Conservation (phyloP, 2,113 vertebrate species). For the Forbesichthys papilliferus region DNA sequence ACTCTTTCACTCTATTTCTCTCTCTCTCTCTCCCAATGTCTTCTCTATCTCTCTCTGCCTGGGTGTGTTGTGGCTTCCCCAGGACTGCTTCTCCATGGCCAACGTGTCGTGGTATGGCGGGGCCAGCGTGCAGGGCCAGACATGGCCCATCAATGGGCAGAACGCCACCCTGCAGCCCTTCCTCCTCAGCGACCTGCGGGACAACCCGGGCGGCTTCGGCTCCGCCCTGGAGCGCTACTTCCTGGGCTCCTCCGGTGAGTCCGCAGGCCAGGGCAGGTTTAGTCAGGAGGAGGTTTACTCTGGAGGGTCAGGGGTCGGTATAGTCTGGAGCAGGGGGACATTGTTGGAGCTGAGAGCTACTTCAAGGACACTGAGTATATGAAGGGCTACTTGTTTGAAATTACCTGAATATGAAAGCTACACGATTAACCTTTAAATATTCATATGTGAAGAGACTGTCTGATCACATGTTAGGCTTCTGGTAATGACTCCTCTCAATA, state of each 20-base stretch:
- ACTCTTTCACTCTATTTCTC: no score
- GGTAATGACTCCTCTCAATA: no score
- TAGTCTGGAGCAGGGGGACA: no score
- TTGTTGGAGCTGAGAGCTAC: no score
- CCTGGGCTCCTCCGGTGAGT: slow-evolving; percentile 86
- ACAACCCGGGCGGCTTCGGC: slow-evolving; percentile 78
- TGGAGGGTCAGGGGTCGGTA: no score
- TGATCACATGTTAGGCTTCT: no score
- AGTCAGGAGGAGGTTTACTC: no score
- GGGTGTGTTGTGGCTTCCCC: slow-evolving; percentile 11
- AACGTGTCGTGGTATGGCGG: slow-evolving; percentile 91
- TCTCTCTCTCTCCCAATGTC: not conserved
- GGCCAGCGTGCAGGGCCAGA: slow-evolving; percentile 75
- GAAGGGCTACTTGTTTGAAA: no score
- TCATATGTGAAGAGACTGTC: no score
- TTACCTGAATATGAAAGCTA: no score
- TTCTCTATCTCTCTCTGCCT: not conserved
- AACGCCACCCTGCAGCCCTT: slow-evolving; percentile 80
- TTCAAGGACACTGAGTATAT: no score
- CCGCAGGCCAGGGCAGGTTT: not conserved
- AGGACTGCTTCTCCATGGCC: slow-evolving; percentile 92
- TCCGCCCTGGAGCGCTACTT: slow-evolving; percentile 88
- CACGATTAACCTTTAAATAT: no score
- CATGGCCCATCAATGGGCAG: slow-evolving; percentile 83
- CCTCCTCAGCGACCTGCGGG: slow-evolving; percentile 73